These are phyloP conservation scores for Clarias gariepinus DNA, from an alignment of 2,113 vertebrate genomes.

Conservation along the genomic window DNA sequence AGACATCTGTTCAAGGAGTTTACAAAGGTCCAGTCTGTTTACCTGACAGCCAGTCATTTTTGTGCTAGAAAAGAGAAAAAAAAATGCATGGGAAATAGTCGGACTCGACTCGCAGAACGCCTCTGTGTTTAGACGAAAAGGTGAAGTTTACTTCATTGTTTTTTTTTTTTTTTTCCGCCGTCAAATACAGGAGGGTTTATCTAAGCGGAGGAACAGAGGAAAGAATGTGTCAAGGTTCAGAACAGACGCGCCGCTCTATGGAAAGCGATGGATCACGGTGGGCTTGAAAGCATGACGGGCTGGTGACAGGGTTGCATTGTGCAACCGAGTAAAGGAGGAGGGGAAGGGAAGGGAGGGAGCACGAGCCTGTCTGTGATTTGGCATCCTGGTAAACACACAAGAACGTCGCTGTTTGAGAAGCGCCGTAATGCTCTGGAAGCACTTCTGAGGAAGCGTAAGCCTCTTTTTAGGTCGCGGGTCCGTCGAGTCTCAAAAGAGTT, in stretches of 20 bases:
- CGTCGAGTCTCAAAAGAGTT: constrained; percentile 64
- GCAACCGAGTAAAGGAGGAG: constrained; percentile 50
- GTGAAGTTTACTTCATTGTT: constrained; percentile 17
- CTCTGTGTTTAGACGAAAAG: constrained; percentile 39
- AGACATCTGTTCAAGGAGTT: constrained; percentile 6
- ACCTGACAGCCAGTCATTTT: constrained; percentile 4
- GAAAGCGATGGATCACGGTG: constrained; percentile 61
- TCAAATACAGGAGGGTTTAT: constrained; percentile 40
- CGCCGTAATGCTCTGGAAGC: constrained; percentile 73
- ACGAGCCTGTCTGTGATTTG: constrained; percentile 69
- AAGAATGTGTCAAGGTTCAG: constrained; percentile 53
- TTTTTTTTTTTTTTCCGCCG: not conserved
- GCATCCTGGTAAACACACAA: constrained; percentile 67
- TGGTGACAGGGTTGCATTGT: constrained; percentile 70
- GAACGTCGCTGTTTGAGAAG: constrained; percentile 69
- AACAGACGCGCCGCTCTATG: constrained; percentile 56
- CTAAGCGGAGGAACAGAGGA: constrained; percentile 40
- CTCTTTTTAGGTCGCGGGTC: constrained; percentile 67
- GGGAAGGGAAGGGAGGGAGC: constrained; percentile 62
- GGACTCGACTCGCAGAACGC: constrained; percentile 16
- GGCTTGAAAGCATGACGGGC: constrained; percentile 69
- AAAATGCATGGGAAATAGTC: not conserved
- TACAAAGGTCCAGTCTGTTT: constrained; percentile 18
- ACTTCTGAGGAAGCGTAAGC: constrained; percentile 74
- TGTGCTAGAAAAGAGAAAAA: not conserved